phyloP scores from a whole-genome alignment of 2,888 invertebrate species.

The Zhuqinia jingwanae region DNA sequence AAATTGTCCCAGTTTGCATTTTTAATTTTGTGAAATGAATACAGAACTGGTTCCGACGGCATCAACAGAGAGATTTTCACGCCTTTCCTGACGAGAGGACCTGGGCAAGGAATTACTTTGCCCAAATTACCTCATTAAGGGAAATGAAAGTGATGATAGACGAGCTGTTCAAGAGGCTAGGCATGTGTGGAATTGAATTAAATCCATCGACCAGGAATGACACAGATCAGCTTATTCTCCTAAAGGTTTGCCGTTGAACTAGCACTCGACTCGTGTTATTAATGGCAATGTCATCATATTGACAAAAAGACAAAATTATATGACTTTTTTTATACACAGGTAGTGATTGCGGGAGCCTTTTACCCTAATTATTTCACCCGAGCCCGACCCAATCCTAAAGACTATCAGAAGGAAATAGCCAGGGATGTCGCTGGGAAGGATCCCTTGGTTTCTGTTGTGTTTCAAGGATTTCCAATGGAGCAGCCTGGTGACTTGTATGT shows the following conservation, averaged over 20 bases:
- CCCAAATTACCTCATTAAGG: conserved; percentile 87
- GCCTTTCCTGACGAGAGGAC: conserved; percentile 82
- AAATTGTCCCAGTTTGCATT: no score
- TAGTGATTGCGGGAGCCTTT: conserved; percentile 92
- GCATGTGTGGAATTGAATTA: conserved; percentile 84
- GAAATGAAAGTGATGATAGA: conserved; percentile 88
- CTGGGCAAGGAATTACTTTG: conserved; percentile 88
- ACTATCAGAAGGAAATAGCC: conserved; percentile 86
- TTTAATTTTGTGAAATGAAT: not conserved
- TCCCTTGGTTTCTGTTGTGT: conserved; percentile 88
- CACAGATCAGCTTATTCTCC: conserved; percentile 84
- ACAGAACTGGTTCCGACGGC: conserved; percentile 87
- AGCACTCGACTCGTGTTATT: no score
- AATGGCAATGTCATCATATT: no score
- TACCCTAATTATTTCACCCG: conserved; percentile 95
- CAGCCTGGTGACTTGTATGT: conserved; percentile 88
- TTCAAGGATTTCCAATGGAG: conserved; percentile 82
- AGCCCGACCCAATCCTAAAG: conserved; percentile 82
- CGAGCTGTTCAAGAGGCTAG: conserved; percentile 87
- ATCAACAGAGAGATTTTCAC: conserved; percentile 84
- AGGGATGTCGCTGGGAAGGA: conserved; percentile 87
- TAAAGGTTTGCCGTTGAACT: conserved; percentile 83
- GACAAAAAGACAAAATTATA: no score
- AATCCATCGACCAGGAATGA: conserved; percentile 13
- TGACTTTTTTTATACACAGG: conserved; percentile 82